These are phyloP conservation scores for Antennarius maculatus DNA, from an alignment of 2,797 vertebrate genomes.

Conservation along the genomic window DNA sequence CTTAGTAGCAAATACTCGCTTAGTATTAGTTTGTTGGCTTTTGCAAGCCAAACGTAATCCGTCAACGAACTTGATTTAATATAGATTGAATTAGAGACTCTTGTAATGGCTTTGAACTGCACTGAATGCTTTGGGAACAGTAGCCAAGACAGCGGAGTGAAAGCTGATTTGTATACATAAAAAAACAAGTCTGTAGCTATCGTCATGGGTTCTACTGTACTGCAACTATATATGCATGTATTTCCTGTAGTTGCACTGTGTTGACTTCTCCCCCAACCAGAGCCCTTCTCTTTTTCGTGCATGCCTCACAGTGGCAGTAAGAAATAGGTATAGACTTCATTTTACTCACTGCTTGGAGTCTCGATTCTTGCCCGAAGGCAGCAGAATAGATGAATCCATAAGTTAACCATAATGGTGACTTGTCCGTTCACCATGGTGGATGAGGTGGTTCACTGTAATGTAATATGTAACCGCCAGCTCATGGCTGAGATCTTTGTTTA, in stretches of 20 bases:
- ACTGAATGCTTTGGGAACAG: neutral
- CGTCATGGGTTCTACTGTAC: too few relatives aligned
- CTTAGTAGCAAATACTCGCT: too few relatives aligned
- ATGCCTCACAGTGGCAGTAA: neutral
- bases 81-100: neutral
- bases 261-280: too few relatives aligned
- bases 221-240: too few relatives aligned
- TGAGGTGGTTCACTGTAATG: constrained; percentile 41
- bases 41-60: neutral
- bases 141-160: too few relatives aligned
- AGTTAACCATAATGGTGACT: constrained; percentile 31
- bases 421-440: constrained; percentile 24
- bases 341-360: constrained; percentile 14
- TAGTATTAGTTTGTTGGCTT: too few relatives aligned
- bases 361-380: constrained; percentile 42
- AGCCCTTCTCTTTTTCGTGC: neutral
- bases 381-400: constrained; percentile 44
- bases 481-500: constrained; percentile 41
- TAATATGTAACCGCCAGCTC: constrained; percentile 60
- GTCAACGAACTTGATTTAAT: neutral
- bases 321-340: constrained; percentile 20
- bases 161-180: too few relatives aligned
- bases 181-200: too few relatives aligned
- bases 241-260: too few relatives aligned
- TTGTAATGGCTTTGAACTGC: neutral